A percentile compares a stretch with the other conserved stretches of the same genome.
These are phyloP conservation scores for Malurus alboscapulatus DNA, from an alignment of 2,113 vertebrate species.

Conservation along the genomic window DNA sequence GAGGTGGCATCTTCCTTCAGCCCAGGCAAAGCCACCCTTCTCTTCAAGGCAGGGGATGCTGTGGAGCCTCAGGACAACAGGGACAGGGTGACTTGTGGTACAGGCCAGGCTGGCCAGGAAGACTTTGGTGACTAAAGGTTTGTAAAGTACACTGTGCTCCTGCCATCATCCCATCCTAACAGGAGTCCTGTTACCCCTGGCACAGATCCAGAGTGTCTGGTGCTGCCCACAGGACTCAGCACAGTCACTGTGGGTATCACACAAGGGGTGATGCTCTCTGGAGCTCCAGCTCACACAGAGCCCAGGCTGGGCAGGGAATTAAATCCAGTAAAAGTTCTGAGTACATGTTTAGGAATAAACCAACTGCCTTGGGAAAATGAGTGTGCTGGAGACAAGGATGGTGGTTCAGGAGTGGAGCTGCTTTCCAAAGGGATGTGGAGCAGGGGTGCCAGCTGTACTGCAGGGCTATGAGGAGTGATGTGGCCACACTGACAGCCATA, in stretches of 20 bases:
- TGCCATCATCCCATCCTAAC: constrained; percentile 73
- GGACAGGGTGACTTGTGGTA: constrained; percentile 82
- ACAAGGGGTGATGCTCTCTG: constrained; percentile 37
- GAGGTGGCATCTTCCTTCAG: constrained; percentile 80
- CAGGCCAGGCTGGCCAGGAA: constrained; percentile 85
- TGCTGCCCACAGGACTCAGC: constrained; percentile 79
- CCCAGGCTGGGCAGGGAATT: constrained; percentile 42
- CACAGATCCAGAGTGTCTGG: constrained; percentile 86
- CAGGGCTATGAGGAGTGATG: background rate
- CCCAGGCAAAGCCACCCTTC: constrained; percentile 72
- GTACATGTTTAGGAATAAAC: constrained; percentile 83
- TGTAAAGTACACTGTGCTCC: constrained; percentile 80
- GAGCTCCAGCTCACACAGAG: constrained; percentile 56
- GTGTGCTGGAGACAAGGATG: constrained; percentile 55
- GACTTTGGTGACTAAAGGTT: constrained; percentile 78
- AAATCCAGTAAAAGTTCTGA: constrained; percentile 79
- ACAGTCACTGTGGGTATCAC: constrained; percentile 69
- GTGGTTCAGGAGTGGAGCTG: constrained; percentile 38
- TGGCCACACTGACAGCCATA: background rate
- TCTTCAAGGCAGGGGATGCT: constrained; percentile 83
- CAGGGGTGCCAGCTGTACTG: constrained; percentile 65
- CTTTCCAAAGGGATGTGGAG: constrained; percentile 61
- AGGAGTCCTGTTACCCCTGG: constrained; percentile 57
- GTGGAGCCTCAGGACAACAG: constrained; percentile 81
- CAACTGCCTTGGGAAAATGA: constrained; percentile 88